These are phyloP conservation scores for Pollimyrus isidori DNA, from an alignment of 2,113 vertebrate species.

Conservation along the genomic window DNA sequence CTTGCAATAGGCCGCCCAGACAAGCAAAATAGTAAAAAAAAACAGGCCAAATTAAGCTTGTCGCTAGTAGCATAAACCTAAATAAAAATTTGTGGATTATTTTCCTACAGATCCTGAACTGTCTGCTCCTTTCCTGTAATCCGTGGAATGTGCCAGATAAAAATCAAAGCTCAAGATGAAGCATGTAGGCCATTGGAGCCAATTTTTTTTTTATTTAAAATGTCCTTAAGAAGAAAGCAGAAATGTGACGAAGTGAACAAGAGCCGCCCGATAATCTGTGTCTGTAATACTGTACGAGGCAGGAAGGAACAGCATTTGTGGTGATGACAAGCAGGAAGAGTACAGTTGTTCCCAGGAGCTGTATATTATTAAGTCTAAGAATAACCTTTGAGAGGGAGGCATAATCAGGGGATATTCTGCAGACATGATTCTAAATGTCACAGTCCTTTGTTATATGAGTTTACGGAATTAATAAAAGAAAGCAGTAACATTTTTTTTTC, in stretches of 20 bases:
- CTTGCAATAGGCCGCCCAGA: background rate
- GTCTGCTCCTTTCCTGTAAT: background rate
- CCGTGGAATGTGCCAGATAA: background rate
- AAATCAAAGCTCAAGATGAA: background rate
- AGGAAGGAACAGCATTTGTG: background rate
- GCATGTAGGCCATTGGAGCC: background rate
- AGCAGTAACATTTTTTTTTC: background rate
- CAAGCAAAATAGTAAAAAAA: background rate
- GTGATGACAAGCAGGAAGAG: background rate
- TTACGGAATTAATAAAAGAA: background rate
- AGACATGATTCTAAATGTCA: background rate
- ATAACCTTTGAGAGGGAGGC: background rate
- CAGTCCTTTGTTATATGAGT: background rate
- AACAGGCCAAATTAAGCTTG: background rate
- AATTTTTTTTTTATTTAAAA: background rate
- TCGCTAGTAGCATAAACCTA: background rate
- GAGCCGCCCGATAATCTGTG: background rate
- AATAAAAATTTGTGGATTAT: background rate
- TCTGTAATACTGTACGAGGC: background rate
- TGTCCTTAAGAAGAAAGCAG: background rate
- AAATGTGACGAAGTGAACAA: background rate
- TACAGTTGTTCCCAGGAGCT: background rate
- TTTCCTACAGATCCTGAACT: background rate
- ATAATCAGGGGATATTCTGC: background rate
- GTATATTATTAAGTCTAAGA: background rate